Conservation (phyloP, 2,888 invertebrate genomes). For the Andrena trimmerana region DNA sequence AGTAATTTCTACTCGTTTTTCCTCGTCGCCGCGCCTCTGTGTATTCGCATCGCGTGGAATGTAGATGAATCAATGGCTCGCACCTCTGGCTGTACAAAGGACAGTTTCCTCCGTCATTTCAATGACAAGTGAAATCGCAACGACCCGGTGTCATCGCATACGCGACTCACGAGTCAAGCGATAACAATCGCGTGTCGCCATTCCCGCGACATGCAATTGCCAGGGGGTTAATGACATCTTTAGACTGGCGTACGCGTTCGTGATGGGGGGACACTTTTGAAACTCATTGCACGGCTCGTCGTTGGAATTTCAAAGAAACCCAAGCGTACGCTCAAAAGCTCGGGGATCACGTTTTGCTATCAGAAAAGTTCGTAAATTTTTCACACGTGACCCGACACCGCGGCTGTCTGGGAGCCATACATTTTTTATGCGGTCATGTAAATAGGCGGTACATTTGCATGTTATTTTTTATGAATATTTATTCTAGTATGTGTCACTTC, state of each 20-base stretch:
- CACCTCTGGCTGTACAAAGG: background rate
- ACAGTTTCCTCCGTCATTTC: background rate
- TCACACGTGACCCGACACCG: constrained; percentile 13
- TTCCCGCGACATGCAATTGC: background rate
- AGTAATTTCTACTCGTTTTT: background rate
- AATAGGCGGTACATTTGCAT: constrained; percentile 2
- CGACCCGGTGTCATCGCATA: constrained; percentile 7
- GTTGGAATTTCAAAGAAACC: constrained; percentile 2
- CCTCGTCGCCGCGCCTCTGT: too few species aligned
- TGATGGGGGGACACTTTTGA: background rate
- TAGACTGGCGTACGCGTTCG: background rate
- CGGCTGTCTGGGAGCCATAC: constrained; percentile 1
- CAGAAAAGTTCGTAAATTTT: constrained; percentile 39
- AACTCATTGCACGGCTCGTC: background rate
- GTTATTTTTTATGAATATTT: constrained; percentile 37
- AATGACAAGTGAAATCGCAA: constrained; percentile 5
- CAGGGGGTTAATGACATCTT: constrained; percentile 6
- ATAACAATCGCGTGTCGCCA: constrained; percentile 17
- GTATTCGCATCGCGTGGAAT: background rate
- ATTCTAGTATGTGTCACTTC: constrained; percentile 10
- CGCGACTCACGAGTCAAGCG: constrained; percentile 10
- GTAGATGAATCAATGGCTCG: background rate
- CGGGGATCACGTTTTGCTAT: constrained; percentile 12
- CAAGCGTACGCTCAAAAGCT: background rate
- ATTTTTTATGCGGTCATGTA: constrained; percentile 15